A percentile compares a stretch with the other conserved stretches of the same genome.
phyloP scores from a whole-genome alignment of 1,140 invertebrate species.

The Temnothorax nylanderi region DNA sequence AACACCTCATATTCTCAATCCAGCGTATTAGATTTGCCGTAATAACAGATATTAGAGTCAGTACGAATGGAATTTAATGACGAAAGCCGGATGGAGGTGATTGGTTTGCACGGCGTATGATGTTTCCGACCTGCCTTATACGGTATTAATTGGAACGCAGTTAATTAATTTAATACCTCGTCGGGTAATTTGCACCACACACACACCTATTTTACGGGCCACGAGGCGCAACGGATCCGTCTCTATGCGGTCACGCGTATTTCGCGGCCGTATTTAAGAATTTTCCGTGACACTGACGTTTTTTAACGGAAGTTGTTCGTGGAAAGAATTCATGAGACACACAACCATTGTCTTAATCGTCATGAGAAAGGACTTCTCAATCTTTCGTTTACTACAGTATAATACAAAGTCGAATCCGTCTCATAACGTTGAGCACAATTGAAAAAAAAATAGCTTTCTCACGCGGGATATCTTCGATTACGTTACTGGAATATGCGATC shows the following conservation, averaged over 20 bases:
- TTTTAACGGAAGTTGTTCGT: background rate
- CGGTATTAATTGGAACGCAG: constrained; percentile 56
- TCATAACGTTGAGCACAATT: background rate
- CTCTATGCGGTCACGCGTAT: background rate
- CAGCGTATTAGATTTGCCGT: constrained; percentile 28
- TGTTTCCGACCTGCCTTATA: background rate
- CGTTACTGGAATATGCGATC: constrained; percentile 52
- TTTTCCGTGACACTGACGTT: background rate
- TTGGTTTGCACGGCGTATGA: background rate
- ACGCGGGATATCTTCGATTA: background rate
- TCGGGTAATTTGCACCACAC: constrained; percentile 44
- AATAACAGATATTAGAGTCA: constrained; percentile 14
- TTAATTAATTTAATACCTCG: constrained; percentile 69
- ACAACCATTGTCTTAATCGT: background rate
- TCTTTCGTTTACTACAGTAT: background rate
- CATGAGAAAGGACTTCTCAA: background rate
- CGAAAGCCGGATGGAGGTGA: background rate
- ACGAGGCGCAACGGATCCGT: background rate
- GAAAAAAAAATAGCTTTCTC: background rate
- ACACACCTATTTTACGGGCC: background rate
- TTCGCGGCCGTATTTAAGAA: background rate
- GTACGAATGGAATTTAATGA: constrained; percentile 46
- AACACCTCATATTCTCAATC: background rate
- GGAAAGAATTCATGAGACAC: background rate
- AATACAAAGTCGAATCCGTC: background rate